phyloP scores from a whole-genome alignment of 2,113 vertebrate species.

The Tachysurus fulvidraco region DNA sequence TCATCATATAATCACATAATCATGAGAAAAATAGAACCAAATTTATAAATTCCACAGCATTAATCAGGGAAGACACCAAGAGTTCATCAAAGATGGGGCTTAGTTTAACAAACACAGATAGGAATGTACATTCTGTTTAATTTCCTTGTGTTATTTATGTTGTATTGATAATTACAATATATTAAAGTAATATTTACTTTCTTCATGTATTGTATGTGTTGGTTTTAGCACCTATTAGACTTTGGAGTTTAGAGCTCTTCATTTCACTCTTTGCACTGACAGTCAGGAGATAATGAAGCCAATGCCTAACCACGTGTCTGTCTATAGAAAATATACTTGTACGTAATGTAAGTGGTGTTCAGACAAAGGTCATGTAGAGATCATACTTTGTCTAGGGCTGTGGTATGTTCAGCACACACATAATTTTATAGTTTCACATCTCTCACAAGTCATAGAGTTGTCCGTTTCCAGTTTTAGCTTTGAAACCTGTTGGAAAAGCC shows the following conservation, averaged over 20 bases:
- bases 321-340: slow-evolving; percentile 16
- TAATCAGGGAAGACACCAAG: not conserved
- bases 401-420: not conserved
- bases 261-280: not conserved
- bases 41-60: not conserved
- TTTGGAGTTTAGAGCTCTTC: not conserved
- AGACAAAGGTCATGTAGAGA: slow-evolving; percentile 5
- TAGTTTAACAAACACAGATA: not conserved
- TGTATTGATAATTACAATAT: not conserved
- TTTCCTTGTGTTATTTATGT: not conserved
- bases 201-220: not conserved
- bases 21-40: no score
- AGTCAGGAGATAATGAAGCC: slow-evolving; percentile 12
- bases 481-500: not conserved
- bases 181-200: not conserved
- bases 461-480: not conserved
- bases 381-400: not conserved
- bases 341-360: not conserved
- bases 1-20: no score
- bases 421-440: not conserved
- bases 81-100: not conserved
- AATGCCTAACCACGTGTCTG: not conserved
- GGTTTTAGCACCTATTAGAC: not conserved
- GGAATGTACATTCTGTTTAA: not conserved
- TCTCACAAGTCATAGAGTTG: not conserved